Base-by-base conservation (phyloP, 2,113 vertebrate species). In the Chaetops frenatus region DNA sequence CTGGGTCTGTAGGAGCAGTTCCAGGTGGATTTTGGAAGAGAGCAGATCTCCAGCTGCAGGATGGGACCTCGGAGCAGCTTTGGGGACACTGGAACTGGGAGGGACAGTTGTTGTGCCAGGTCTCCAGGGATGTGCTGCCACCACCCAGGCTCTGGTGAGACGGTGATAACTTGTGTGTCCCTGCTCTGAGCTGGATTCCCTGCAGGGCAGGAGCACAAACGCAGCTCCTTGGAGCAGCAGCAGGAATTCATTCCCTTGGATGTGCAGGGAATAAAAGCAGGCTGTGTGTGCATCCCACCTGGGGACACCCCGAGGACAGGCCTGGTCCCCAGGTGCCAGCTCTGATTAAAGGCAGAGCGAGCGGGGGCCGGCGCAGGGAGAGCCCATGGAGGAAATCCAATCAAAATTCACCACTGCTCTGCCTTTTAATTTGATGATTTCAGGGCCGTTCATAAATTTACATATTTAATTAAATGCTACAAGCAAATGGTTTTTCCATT, bases 381-480 rank as follows among this genome's bases (percentile, higher is more conserved):
- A 94, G 61, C 58, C 94, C 33, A 0, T 31, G 79, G 93, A 95
- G 88, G 65, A 82, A 94, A 95, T 48, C 4, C 48, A 79, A 97
- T 97, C 74, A 93, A 81, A 96, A 97, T 97, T 92, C 97, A 82
- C 1, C 29, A 76, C 88, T 71, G 94, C 72, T 70, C 91, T 93
- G 90, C 72, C 84, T 97, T 96, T 96, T 85, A 72, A 93, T 95
- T 92, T 81, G 94, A 81, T 74, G 86, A 94, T 95, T 97, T 90
- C 91, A 67, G 91, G 94, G 89, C 87, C 62, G 8, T 80, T 96
- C 89, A 93, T 92, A 95, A 82, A 97, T 98, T 96, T 97, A n/a
- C 97, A 97, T 97, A 74, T 95, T 97, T 97, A 97, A 97, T 98
- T 97, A 96, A 97, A 96, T 44, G 96, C 97, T 95, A 81, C 73